Evolutionary conservation across 1,140 invertebrate genomes (phyloP).

Genomic region (Ooceraea biroi): DNA sequence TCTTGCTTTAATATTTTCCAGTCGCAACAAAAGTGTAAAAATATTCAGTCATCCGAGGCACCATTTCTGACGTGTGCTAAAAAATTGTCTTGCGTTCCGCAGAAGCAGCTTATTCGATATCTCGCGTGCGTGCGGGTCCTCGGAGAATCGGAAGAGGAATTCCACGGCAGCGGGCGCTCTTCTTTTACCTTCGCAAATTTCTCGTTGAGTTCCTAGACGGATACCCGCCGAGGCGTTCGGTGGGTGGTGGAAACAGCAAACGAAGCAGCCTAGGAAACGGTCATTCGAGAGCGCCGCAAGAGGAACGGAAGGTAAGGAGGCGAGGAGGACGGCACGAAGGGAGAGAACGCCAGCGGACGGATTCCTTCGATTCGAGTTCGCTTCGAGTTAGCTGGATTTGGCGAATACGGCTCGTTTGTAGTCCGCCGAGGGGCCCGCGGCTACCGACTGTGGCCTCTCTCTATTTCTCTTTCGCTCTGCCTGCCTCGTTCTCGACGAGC

Average conservation of each 20-base stretch:
- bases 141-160: conserved; percentile 52
- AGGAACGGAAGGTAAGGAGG: conserved; percentile 32
- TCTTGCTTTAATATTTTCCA: neutral
- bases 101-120: conserved; percentile 47
- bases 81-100: conserved; percentile 22
- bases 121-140: conserved; percentile 11
- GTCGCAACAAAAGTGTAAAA: conserved; percentile 14
- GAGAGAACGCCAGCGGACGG: conserved; percentile 67
- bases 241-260: conserved; percentile 61
- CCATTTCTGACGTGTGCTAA: conserved; percentile 6
- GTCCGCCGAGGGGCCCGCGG: conserved; percentile 75
- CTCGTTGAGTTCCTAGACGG: conserved; percentile 57
- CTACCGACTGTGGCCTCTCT: conserved; percentile 44
- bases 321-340: conserved; percentile 45
- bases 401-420: conserved; percentile 83
- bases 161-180: conserved; percentile 45
- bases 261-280: conserved; percentile 18
- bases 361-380: conserved; percentile 83
- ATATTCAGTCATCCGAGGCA: neutral
- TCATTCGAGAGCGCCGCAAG: conserved; percentile 29
- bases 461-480: neutral
- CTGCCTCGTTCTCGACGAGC: conserved; percentile 12
- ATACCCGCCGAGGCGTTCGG: conserved; percentile 57
- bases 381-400: conserved; percentile 84
- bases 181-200: conserved; percentile 71